These are phyloP conservation scores for Oenanthe melanoleuca DNA, from an alignment of 2,113 vertebrate species.

Conservation along the genomic window DNA sequence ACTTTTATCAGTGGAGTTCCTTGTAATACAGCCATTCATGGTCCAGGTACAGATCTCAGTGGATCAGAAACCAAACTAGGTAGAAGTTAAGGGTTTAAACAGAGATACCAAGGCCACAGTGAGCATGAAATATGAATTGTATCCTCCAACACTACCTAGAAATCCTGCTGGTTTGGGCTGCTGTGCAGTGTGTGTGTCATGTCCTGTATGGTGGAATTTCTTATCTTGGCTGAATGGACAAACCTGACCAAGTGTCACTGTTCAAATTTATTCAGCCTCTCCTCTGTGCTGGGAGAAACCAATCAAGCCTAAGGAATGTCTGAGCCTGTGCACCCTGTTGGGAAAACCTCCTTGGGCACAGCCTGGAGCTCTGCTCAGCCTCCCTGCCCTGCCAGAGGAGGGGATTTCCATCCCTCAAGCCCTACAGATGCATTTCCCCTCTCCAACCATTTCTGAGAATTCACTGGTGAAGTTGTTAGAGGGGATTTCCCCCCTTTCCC, in stretches of 20 bases:
- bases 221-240: background rate
- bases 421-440: background rate
- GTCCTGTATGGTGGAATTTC: background rate
- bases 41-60: background rate
- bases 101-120: background rate
- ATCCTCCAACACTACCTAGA: background rate
- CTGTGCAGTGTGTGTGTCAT: background rate
- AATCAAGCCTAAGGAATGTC: background rate
- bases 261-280: background rate
- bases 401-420: background rate
- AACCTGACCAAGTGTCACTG: background rate
- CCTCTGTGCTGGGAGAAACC: background rate
- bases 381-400: background rate
- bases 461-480: background rate
- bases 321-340: background rate
- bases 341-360: background rate
- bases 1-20: background rate
- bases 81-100: background rate
- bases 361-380: background rate
- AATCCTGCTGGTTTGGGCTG: background rate
- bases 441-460: background rate
- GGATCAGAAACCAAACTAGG: background rate
- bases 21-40: background rate
- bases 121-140: background rate
- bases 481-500: background rate